Percentiles rank a stretch among this genome's conserved stretches.
These are phyloP conservation scores for Aphelenchoides fujianensis DNA, from an alignment of 1,140 invertebrate species.

Conservation along the genomic window DNA sequence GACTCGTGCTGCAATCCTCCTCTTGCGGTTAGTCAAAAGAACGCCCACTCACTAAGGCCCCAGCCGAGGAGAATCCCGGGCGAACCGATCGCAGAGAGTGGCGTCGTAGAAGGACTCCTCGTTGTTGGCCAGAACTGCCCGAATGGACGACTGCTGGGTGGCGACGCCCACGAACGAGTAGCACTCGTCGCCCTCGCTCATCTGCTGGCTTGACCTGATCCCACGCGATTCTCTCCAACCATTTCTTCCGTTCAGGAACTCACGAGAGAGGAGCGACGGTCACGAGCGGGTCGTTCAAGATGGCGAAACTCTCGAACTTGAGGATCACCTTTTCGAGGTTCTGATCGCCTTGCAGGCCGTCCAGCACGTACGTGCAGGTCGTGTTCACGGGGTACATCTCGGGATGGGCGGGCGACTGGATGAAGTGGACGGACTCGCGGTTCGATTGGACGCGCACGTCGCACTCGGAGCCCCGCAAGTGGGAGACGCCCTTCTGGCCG, in stretches of 20 bases:
- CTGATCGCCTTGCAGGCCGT: conserved; percentile 61
- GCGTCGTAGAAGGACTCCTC: conserved; percentile 57
- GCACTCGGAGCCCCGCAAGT: conserved; percentile 58
- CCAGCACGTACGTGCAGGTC: conserved; percentile 60
- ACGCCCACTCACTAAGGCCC: conserved; percentile 32
- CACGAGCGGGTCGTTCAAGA: conserved; percentile 33
- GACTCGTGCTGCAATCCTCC: conserved; percentile 26
- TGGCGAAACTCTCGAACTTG: conserved; percentile 48
- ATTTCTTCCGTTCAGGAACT: background rate
- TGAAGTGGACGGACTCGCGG: conserved; percentile 55
- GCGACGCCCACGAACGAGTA: conserved; percentile 54
- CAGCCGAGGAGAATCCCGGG: conserved; percentile 24
- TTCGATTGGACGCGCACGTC: conserved; percentile 58
- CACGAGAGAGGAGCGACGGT: background rate
- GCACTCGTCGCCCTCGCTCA: conserved; percentile 21
- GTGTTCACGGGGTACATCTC: conserved; percentile 60
- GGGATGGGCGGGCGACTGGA: conserved; percentile 57
- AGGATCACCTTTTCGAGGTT: conserved; percentile 62
- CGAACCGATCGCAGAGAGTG: conserved; percentile 49
- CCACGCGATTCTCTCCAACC: background rate
- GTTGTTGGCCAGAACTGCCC: conserved; percentile 51
- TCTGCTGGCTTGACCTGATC: background rate
- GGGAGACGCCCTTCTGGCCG: conserved; percentile 51
- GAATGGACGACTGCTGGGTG: conserved; percentile 43
- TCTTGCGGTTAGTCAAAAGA: too few species aligned